Conservation (phyloP, 1,140 invertebrate genomes). For the Anoplolepis gracilipes region DNA sequence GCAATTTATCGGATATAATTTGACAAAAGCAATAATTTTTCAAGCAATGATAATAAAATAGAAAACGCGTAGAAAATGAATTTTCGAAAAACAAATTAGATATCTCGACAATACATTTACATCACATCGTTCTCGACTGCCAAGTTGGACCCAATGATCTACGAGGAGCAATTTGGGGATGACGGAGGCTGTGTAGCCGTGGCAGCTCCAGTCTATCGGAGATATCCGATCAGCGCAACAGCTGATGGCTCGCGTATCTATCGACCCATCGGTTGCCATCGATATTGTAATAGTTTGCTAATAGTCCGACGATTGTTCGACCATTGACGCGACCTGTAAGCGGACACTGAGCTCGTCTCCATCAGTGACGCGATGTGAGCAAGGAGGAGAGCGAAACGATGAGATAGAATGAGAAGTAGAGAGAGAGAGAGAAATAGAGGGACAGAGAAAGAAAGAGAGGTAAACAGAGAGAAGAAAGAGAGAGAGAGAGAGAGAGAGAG, state of each 20-base stretch:
- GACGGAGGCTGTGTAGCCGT: slow-evolving; percentile 57
- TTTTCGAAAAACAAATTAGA: neutral
- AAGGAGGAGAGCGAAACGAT: slow-evolving; percentile 12
- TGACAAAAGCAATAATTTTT: neutral
- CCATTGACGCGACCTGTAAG: slow-evolving; percentile 68
- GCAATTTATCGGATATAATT: neutral
- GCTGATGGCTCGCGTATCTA: slow-evolving; percentile 78
- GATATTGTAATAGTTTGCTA: slow-evolving; percentile 80
- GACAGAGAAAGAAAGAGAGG: neutral
- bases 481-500: slow-evolving; percentile 13
- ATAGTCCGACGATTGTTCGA: slow-evolving; percentile 79
- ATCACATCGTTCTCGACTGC: neutral
- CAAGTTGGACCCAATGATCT: slow-evolving; percentile 60
- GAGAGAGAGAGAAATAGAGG: slow-evolving; percentile 18
- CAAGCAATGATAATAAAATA: neutral
- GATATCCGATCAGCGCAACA: slow-evolving; percentile 79
- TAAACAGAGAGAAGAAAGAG: slow-evolving; percentile 12
- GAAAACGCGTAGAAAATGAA: neutral
- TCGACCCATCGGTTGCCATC: slow-evolving; percentile 76
- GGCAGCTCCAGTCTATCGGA: slow-evolving; percentile 65
- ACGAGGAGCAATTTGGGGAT: slow-evolving; percentile 72
- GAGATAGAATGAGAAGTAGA: slow-evolving; percentile 31
- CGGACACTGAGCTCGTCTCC: slow-evolving; percentile 30
- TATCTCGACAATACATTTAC: neutral
- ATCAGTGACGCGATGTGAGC: slow-evolving; percentile 13